Percentiles rank a stretch among this genome's conserved stretches.
Evolutionary conservation across 2,888 invertebrate genomes (phyloP).

Genomic region (Megastigmus dorsalis): DNA sequence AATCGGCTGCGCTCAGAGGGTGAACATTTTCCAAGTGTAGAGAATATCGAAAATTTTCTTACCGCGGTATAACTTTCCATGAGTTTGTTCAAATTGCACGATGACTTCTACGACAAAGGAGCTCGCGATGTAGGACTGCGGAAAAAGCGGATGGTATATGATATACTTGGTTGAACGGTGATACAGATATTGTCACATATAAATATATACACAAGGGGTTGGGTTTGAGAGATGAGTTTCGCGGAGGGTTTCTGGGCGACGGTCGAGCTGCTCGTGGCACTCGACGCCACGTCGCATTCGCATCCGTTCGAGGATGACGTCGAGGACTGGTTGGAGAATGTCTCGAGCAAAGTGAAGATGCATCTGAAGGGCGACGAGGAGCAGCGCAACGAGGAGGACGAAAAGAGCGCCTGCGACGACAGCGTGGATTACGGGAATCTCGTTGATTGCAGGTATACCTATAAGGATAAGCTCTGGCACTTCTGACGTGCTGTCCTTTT

Average conservation of each 20-base stretch:
- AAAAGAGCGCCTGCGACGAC: constrained; percentile 20
- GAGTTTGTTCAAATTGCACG: too few species aligned
- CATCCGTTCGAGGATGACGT: constrained; percentile 61
- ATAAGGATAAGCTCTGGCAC: too few species aligned
- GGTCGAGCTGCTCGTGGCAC: constrained; percentile 76
- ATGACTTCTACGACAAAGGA: too few species aligned
- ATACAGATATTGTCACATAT: too few species aligned
- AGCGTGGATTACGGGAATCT: constrained; percentile 49
- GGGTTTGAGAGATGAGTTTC: constrained; percentile 11
- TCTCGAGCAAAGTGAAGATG: constrained; percentile 59
- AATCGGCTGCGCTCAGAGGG: too few species aligned
- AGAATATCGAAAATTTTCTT: too few species aligned
- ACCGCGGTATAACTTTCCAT: too few species aligned
- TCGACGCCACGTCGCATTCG: constrained; percentile 24
- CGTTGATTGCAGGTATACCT: constrained; percentile 57
- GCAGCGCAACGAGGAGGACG: constrained; percentile 40
- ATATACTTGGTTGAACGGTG: too few species aligned
- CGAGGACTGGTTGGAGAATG: constrained; percentile 66
- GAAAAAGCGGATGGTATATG: too few species aligned
- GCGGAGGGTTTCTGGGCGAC: constrained; percentile 79
- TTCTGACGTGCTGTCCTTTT: too few species aligned
- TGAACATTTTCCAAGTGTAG: too few species aligned
- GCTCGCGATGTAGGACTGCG: too few species aligned
- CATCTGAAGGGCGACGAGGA: constrained; percentile 45
- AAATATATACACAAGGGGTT: neutral